Base-by-base conservation (phyloP, 1,140 invertebrate genomes). In the Zaprionus kolodkinae region DNA sequence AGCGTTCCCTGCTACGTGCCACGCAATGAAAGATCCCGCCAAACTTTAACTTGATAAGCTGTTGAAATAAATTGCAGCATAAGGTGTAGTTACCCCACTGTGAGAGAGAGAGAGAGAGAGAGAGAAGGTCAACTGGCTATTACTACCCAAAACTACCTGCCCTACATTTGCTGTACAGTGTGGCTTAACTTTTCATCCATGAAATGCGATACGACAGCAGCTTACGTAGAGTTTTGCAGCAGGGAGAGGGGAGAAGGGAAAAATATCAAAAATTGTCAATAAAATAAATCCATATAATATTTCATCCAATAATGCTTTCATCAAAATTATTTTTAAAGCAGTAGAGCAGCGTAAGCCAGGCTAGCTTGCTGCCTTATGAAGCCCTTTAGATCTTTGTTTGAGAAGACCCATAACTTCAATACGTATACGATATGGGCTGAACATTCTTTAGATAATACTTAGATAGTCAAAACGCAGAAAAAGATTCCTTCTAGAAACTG, bases 41-140 rank as follows among this genome's bases (percentile, higher is more conserved):
- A 84, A 88, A 87, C 84, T 87, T 88, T 88, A 87, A 88, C 82
- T 88, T 87, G 77, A 87, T 88, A 87, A 87, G 73, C 84, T 84
- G 66, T 72, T 62, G 60, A 79, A 83, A 83, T 88, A 88, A 80
- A 86, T 83, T 70, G 79, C 72, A 72, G 52, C 30, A 45, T 33
- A 76, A 70, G 78, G 76, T 77, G 57, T 63, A 79, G 54, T 68
- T 66, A 15, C 17, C 7, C 36, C 15, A 30, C 27, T 30, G 27
- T 2, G 25, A 27, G 25, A 1, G 25, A 27, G 25, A 27, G 25
- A 30, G 27, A 30, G 27, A 30, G 27, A 1, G 27, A 30, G 27
- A 30, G 27, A 30, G 27, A 30, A 30, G 27, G 27, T 30, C 50
- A 17, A 35, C 54, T 56, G 36, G 9, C 25, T 30, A 27, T 12